Evolutionary conservation across 1,140 invertebrate genomes (phyloP).

Genomic region (Pinna nobilis): DNA sequence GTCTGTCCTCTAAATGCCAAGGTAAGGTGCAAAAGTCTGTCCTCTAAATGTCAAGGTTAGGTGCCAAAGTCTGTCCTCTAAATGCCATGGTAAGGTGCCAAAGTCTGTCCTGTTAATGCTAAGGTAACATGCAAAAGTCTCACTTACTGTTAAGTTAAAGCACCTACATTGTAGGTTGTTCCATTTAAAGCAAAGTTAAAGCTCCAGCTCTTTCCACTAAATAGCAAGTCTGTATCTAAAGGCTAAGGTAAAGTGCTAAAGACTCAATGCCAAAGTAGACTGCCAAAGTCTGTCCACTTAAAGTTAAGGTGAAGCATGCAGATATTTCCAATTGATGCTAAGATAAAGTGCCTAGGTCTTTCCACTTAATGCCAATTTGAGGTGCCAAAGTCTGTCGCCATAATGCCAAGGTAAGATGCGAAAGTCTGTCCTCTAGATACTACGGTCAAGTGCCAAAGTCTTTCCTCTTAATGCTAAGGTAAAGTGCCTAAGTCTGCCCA

Average conservation of each 20-base stretch:
- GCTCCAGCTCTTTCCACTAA: no score
- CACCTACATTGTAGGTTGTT: no score
- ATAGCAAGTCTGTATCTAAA: no score
- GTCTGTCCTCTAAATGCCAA: slow-evolving; percentile 86
- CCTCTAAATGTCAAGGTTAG: slow-evolving; percentile 34
- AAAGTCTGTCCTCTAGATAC: not conserved
- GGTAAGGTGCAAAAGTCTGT: slow-evolving; percentile 67
- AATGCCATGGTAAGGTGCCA: not conserved
- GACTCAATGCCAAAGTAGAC: no score
- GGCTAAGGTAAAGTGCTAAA: no score
- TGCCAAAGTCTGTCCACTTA: no score
- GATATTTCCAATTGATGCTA: no score
- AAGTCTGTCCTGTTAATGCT: not conserved
- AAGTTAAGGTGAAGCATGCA: no score
- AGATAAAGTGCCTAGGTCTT: slow-evolving; percentile 73
- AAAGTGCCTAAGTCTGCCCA: no score
- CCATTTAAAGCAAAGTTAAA: no score
- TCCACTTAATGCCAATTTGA: slow-evolving; percentile 87
- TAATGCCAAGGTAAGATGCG: no score
- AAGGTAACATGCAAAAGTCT: not conserved
- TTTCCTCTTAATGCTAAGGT: not conserved
- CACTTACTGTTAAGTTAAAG: no score
- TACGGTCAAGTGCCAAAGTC: not conserved
- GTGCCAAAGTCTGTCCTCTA: slow-evolving; percentile 37
- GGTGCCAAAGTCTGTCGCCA: not conserved